Evolutionary conservation across 1,140 invertebrate genomes (phyloP).

Genomic region (Heliconius himera): DNA sequence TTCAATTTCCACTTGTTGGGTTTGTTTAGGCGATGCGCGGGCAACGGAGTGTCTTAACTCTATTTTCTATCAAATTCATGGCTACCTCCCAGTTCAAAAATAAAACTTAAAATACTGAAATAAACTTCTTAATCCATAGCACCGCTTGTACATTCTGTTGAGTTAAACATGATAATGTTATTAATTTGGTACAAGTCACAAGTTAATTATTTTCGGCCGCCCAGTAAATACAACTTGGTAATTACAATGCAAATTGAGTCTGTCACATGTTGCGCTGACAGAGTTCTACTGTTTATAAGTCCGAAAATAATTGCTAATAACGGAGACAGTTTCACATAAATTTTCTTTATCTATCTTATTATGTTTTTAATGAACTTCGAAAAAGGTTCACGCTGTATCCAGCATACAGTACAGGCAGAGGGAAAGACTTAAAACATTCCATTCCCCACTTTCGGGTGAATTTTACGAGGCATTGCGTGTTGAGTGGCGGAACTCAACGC

Average conservation of each 20-base stretch:
- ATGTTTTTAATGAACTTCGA: too few species aligned
- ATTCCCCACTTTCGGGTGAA: too few species aligned
- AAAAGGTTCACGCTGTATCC: too few species aligned
- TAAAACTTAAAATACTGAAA: background rate
- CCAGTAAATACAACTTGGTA: conserved; percentile 29
- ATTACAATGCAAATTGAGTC: conserved; percentile 44
- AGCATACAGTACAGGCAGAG: too few species aligned
- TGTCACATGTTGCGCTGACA: conserved; percentile 33
- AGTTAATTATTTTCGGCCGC: conserved; percentile 41
- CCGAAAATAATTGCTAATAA: conserved; percentile 13
- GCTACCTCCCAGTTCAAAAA: too few species aligned
- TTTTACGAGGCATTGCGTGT: too few species aligned
- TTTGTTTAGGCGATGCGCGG: too few species aligned
- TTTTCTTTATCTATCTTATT: background rate
- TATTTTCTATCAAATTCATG: too few species aligned
- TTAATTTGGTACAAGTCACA: conserved; percentile 28
- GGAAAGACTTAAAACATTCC: too few species aligned
- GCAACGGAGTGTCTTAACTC: too few species aligned
- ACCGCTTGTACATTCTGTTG: background rate
- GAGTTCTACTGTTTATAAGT: conserved; percentile 5
- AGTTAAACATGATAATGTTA: conserved; percentile 23
- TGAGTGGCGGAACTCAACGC: too few species aligned
- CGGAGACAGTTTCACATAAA: background rate
- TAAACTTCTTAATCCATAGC: background rate
- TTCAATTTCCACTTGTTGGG: too few species aligned